Base-by-base conservation (phyloP, 2,113 vertebrate species). In the Thalassarche chlororhynchos region DNA sequence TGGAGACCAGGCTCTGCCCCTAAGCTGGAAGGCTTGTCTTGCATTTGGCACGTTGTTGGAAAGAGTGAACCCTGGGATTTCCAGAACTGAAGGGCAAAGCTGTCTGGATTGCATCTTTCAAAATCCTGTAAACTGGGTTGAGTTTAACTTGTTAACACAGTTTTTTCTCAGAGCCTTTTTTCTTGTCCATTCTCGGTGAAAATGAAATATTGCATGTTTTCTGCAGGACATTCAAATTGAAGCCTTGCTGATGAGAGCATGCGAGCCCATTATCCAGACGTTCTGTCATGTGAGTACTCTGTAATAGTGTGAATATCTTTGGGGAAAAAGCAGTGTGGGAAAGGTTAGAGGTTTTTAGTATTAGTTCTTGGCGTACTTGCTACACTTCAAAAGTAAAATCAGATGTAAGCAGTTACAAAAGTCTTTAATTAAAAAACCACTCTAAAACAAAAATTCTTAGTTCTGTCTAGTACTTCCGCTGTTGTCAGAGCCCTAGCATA, bases 191-290 rank as follows among this genome's bases (percentile, higher is more conserved):
- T 89, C 46, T 25, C 29, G 69, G n/a, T 79, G n/a, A 75, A 32
- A 96, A 92, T 77, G 47, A 90, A 78, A 82, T 86, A 7, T 46
- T 68, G 38, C 46, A 5, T 84, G 10, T 66, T 84, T 96, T 92
- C 79, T 93, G 55, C 97, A 99, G 99, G 99, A 99, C 94, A 99
- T 99, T 97, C 99, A 99, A 91, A 99, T 99, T 7, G 99, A 99
- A 97, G 99, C 99, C n/a, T 98, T 99, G 98, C 98, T 99, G 95
- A 99, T 99, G 98, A 98, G 99, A 98, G 99, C 99, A 0, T 99
- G 99, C 82, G 99, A 99, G 55, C 99, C 99, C 36, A 99, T 99
- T 90, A 99, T 99, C 96, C 99, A 99, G 98, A 98, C 98, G 1
- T 99, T 99, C 91, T 99, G 99, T 93, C 99, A 99, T 3, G 99